Conservation (phyloP, 2,797 vertebrate species). For the Pristis pectinata region DNA sequence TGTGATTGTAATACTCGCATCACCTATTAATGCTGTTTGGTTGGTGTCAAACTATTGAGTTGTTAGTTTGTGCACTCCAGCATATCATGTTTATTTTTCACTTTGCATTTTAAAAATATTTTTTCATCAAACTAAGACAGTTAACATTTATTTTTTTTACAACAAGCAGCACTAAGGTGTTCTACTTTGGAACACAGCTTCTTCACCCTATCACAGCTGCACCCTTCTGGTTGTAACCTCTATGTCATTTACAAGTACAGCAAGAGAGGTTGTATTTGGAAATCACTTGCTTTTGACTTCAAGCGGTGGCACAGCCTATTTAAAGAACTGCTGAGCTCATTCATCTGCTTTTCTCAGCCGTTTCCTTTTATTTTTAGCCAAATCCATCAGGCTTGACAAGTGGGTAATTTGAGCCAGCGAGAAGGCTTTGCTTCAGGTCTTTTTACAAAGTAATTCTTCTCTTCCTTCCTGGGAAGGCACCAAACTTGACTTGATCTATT, state of each 20-base stretch:
- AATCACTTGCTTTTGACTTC: conserved; percentile 44
- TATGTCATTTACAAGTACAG: conserved; percentile 25
- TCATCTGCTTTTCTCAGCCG: conserved; percentile 73
- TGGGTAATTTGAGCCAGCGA: conserved; percentile 79
- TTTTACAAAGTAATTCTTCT: conserved; percentile 75
- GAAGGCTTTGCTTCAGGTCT: conserved; percentile 75
- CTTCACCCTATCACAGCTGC: neutral
- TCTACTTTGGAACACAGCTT: neutral
- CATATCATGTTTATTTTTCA: neutral
- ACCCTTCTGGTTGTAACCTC: neutral
- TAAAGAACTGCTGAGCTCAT: conserved; percentile 71
- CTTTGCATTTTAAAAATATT: neutral
- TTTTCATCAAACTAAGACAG: neutral
- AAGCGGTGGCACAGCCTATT: conserved; percentile 54
- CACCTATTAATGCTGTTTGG: conserved; percentile 43
- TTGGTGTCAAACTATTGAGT: conserved; percentile 29
- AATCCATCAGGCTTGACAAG: conserved; percentile 87
- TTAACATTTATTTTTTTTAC: neutral
- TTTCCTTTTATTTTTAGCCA: conserved; percentile 93
- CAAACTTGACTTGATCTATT: conserved; percentile 69
- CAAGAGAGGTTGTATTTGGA: conserved; percentile 5
- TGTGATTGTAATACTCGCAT: conserved; percentile 64
- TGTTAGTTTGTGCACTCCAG: neutral
- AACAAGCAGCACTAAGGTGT: neutral
- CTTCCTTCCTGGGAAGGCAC: conserved; percentile 71